Evolutionary conservation across 2,888 invertebrate species (phyloP), one percentile per base, ranked within the genome.

Genomic region (Drosophila falleni): DNA sequence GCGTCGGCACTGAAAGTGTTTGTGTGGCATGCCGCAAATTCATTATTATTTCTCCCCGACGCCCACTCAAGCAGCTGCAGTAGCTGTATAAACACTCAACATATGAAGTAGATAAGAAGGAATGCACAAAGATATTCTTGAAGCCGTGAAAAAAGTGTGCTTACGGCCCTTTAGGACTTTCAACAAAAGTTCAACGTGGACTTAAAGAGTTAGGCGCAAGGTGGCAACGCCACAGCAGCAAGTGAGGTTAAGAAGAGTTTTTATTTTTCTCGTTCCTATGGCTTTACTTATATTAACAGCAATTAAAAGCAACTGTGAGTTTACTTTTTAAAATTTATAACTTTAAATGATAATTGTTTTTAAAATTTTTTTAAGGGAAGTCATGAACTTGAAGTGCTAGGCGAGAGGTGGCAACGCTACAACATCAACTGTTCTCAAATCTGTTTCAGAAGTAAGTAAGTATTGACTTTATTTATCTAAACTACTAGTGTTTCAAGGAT

Each of bases 1-100:
- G 59, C 71, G 55, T 66, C 51, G 58, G 61, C 46, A 58, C 60
- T 76, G 61, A 70, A 78, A 77, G 80, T 89, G 89, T 83, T 76
- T 83, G 89, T 86, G 78, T 71, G 86, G 87, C 89, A 76, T 88
- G 76, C 89, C 89, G 71, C 86, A 89, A 86, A 86, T 86, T 88
- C 86, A 89, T 86, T 86, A 86, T 88, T 89, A 86, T 86, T 86
- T 82, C 73, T 62, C 62, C 60, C 76, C 53, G 68, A 62, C 76
- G 42, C 67, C 61, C 66, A 67, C 66, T 54, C 53, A 51, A 56
- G 56, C 59, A 63, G 62, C 65, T 37, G 68, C 68, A 55, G 62
- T 46, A 29, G 46, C 62, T 37, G 33, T 33, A 71, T 71, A 76
- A 76, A 80, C 77, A 77, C 59, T 55, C 65, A 66, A 31, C 64